Percentiles rank a stretch among this genome's conserved stretches.
Conservation (phyloP, 2,888 invertebrate species). For the Epirrita christyi region DNA sequence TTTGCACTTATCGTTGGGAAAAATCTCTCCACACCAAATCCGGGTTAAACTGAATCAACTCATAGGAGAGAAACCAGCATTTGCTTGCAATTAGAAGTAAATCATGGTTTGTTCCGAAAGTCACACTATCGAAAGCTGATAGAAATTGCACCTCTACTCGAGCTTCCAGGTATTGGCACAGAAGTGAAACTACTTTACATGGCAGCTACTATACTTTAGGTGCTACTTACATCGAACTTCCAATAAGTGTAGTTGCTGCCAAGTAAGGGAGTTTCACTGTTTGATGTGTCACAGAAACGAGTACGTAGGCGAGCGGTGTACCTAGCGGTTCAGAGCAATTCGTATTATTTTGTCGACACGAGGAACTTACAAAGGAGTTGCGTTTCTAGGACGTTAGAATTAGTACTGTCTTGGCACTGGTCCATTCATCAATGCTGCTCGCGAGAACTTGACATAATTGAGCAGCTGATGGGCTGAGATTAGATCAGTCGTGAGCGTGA, state of each 20-base stretch:
- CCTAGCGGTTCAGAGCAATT: too few relatives aligned
- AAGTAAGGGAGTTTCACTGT: too few relatives aligned
- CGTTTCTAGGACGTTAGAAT: not conserved
- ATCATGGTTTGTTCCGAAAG: slow-evolving; percentile 28
- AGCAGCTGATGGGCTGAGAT: slow-evolving; percentile 14
- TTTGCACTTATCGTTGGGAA: slow-evolving; percentile 39
- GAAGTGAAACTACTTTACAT: slow-evolving; percentile 2
- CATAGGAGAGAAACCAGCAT: slow-evolving; percentile 46
- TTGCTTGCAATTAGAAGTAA: slow-evolving; percentile 26
- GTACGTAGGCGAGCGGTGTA: too few relatives aligned
- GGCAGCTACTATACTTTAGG: too few relatives aligned
- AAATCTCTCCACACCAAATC: slow-evolving; percentile 49
- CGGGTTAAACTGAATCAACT: slow-evolving; percentile 53
- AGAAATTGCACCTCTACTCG: slow-evolving; percentile 13
- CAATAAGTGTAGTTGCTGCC: too few relatives aligned
- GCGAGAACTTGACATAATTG: slow-evolving; percentile 26
- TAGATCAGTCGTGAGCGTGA: slow-evolving; percentile 22
- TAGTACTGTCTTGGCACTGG: not conserved
- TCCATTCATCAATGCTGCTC: slow-evolving; percentile 17
- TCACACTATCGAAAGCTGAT: slow-evolving; percentile 29
- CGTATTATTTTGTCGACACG: too few relatives aligned
- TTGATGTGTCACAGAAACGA: too few relatives aligned
- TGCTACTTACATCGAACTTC: too few relatives aligned
- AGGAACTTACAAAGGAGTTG: not conserved
- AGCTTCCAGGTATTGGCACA: not conserved